Percentiles rank a stretch among this genome's conserved stretches.
phyloP scores from a whole-genome alignment of 1,140 invertebrate species.

The Ridgeia piscesae region DNA sequence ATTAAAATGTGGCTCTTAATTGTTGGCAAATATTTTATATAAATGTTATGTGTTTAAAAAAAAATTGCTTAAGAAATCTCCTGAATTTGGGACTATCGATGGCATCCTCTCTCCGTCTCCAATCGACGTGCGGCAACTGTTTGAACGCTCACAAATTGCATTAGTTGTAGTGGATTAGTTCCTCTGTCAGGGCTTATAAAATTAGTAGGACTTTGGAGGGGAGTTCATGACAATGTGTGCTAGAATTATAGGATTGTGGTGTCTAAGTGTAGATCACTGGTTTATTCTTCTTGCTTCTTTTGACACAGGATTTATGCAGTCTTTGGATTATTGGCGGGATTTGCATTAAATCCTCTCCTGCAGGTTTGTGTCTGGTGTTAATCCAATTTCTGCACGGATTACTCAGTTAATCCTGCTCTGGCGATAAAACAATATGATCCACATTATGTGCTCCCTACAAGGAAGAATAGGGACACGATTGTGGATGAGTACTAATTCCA shows the following conservation, averaged over 20 bases:
- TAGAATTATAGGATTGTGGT: not conserved
- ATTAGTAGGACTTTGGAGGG: not conserved
- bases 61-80: too few relatives aligned
- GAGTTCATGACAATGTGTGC: not conserved
- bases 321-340: not conserved
- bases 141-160: not conserved
- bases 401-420: not conserved
- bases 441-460: not conserved
- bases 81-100: not conserved
- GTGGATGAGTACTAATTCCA: not conserved
- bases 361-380: not conserved
- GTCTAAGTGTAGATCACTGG: not conserved
- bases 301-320: not conserved
- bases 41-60: too few relatives aligned
- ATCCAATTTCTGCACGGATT: not conserved
- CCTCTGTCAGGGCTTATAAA: not conserved
- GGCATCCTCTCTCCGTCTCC: not conserved
- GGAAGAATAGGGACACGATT: not conserved
- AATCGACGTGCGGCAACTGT: not conserved
- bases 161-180: slow-evolving; percentile 6
- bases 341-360: not conserved
- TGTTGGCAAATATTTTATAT: too few relatives aligned
- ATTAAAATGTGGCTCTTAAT: too few relatives aligned
- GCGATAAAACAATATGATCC: not conserved
- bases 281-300: not conserved